phyloP scores from a whole-genome alignment of 2,888 invertebrate genomes.

The Abrostola tripartita region DNA sequence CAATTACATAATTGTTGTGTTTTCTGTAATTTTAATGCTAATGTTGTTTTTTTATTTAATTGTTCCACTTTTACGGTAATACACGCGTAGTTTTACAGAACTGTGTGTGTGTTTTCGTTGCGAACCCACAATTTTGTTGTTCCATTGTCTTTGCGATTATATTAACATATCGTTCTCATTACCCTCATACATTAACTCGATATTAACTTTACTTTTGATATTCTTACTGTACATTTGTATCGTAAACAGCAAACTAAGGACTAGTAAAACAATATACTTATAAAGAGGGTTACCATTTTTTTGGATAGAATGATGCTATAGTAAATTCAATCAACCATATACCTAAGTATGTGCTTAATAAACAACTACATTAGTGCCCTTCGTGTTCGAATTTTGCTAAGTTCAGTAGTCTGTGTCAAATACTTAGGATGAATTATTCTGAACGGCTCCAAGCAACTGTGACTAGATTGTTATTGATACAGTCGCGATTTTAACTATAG shows the following conservation, averaged over 20 bases:
- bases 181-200: slow-evolving; percentile 16
- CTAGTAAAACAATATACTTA: too few relatives aligned
- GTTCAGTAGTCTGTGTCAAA: too few relatives aligned
- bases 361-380: too few relatives aligned
- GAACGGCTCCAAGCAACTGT: background rate
- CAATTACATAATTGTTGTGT: slow-evolving; percentile 24
- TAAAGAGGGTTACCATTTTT: too few relatives aligned
- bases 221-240: background rate
- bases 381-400: too few relatives aligned
- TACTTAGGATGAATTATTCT: slow-evolving; percentile 1
- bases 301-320: too few relatives aligned
- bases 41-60: slow-evolving; percentile 18
- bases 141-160: slow-evolving; percentile 26
- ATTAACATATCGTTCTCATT: slow-evolving; percentile 25
- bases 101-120: background rate
- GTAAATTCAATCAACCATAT: too few relatives aligned
- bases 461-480: slow-evolving; percentile 3
- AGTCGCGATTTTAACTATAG: background rate
- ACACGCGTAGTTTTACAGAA: background rate
- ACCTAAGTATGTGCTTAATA: too few relatives aligned
- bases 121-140: slow-evolving; percentile 5
- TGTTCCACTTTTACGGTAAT: slow-evolving; percentile 14
- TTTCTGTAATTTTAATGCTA: slow-evolving; percentile 20
- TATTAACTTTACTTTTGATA: slow-evolving; percentile 19
- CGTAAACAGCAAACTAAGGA: too few relatives aligned